Percentiles rank a stretch among this genome's conserved stretches.
These are phyloP conservation scores for Heliothis virescens DNA, from an alignment of 1,140 invertebrate genomes.

Conservation along the genomic window DNA sequence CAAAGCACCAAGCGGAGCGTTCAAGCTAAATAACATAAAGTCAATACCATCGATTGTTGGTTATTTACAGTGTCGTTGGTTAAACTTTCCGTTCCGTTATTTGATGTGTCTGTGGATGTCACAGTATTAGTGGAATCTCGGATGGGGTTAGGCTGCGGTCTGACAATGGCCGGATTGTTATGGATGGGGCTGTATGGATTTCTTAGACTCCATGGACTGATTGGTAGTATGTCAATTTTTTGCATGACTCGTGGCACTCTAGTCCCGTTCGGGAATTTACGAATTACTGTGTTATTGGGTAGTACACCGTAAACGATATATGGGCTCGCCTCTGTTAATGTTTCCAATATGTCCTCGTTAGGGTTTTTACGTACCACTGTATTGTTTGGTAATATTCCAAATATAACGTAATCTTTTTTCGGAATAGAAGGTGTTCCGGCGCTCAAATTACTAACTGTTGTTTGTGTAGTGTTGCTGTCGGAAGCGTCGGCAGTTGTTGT, in stretches of 20 bases:
- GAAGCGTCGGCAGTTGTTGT: slow-evolving; percentile 42
- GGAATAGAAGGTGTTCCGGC: slow-evolving; percentile 76
- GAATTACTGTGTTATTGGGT: slow-evolving; percentile 90
- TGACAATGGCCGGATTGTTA: slow-evolving; percentile 86
- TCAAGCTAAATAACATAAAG: slow-evolving; percentile 83
- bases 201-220: slow-evolving; percentile 85
- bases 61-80: slow-evolving; percentile 87
- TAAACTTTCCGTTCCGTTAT: slow-evolving; percentile 84
- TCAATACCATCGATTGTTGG: slow-evolving; percentile 84
- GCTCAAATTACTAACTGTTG: slow-evolving; percentile 62
- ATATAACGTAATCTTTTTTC: slow-evolving; percentile 89
- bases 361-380: slow-evolving; percentile 91
- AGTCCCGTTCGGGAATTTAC: slow-evolving; percentile 91
- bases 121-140: slow-evolving; percentile 86
- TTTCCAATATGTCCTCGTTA: slow-evolving; percentile 88
- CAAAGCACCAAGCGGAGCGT: slow-evolving; percentile 69
- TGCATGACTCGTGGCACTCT: slow-evolving; percentile 89
- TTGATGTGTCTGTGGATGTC: slow-evolving; percentile 81
- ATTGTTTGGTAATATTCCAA: slow-evolving; percentile 91
- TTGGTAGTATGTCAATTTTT: slow-evolving; percentile 86
- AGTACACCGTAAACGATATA: slow-evolving; percentile 90
- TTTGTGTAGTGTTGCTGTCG: slow-evolving; percentile 60
- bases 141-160: slow-evolving; percentile 85
- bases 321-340: slow-evolving; percentile 89
- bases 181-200: slow-evolving; percentile 87